A percentile compares a stretch with the other conserved stretches of the same genome.
These are phyloP conservation scores for Xyrauchen texanus DNA, from an alignment of 2,113 vertebrate genomes.

Conservation along the genomic window DNA sequence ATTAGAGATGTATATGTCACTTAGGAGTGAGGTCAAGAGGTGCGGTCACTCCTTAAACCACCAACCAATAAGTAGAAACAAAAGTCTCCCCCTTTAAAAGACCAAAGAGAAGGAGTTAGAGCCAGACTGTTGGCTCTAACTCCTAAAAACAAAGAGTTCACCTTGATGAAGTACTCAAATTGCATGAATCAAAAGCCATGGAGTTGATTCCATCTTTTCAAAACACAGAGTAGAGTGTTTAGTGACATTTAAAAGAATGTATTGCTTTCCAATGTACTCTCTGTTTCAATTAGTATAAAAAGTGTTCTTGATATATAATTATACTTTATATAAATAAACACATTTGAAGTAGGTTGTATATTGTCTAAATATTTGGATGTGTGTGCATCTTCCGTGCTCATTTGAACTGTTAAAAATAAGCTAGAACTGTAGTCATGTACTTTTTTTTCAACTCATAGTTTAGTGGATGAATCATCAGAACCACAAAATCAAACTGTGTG, in stretches of 20 bases:
- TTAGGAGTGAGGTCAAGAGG: not conserved
- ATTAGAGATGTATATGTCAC: conserved; percentile 15
- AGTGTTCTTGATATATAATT: not conserved
- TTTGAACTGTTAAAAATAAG: no score
- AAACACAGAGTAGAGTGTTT: not conserved
- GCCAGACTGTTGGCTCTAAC: not conserved
- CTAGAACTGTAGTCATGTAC: not conserved
- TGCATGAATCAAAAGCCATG: not conserved
- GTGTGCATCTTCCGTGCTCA: no score
- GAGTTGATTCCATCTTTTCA: not conserved
- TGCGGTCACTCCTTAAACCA: not conserved
- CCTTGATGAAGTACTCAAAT: not conserved
- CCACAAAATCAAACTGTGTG: conserved; percentile 8
- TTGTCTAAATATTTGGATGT: not conserved
- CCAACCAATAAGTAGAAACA: not conserved
- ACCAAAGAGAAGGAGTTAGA: not conserved
- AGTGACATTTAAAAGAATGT: not conserved
- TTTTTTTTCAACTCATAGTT: no score
- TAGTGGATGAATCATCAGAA: conserved; percentile 33
- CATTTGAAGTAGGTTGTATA: not conserved
- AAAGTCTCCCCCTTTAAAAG: no score
- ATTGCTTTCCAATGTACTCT: no score
- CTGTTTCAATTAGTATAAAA: not conserved
- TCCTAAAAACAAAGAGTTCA: conserved; percentile 15
- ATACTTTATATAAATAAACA: not conserved